phyloP scores from a whole-genome alignment of 2,888 invertebrate genomes.

The Phragmatobia fuliginosa region DNA sequence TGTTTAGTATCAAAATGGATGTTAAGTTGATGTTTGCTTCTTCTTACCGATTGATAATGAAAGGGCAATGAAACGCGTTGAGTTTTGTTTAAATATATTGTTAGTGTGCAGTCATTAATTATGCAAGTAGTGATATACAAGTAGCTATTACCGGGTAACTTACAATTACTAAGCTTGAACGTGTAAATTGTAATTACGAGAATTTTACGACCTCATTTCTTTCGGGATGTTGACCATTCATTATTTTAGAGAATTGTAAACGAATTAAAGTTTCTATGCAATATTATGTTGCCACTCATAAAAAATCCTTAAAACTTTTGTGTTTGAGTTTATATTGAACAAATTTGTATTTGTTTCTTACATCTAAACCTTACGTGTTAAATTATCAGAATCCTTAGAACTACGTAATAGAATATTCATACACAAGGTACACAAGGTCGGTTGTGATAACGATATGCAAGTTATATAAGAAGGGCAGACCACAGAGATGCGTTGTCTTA shows the following conservation, averaged over 20 bases:
- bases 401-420: background rate
- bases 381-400: background rate
- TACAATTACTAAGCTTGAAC: constrained; percentile 7
- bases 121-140: constrained; percentile 22
- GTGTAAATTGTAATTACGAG: constrained; percentile 12
- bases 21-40: constrained; percentile 49
- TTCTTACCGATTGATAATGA: constrained; percentile 51
- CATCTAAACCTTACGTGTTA: background rate
- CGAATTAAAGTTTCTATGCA: background rate
- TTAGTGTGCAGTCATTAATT: constrained; percentile 36
- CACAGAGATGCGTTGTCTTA: constrained; percentile 2
- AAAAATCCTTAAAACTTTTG: too few relatives aligned
- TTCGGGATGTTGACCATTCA: background rate
- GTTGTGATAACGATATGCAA: constrained; percentile 5
- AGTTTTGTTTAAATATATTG: constrained; percentile 32
- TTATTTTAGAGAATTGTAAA: background rate
- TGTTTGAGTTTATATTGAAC: too few relatives aligned
- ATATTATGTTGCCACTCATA: background rate
- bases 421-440: background rate
- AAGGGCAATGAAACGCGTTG: constrained; percentile 47
- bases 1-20: constrained; percentile 51
- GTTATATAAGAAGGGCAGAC: constrained; percentile 1
- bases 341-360: too few relatives aligned
- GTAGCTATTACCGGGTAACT: background rate
- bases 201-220: constrained; percentile 9